phyloP scores from a whole-genome alignment of 2,888 invertebrate species.

The Dicyrtoma fusca region DNA sequence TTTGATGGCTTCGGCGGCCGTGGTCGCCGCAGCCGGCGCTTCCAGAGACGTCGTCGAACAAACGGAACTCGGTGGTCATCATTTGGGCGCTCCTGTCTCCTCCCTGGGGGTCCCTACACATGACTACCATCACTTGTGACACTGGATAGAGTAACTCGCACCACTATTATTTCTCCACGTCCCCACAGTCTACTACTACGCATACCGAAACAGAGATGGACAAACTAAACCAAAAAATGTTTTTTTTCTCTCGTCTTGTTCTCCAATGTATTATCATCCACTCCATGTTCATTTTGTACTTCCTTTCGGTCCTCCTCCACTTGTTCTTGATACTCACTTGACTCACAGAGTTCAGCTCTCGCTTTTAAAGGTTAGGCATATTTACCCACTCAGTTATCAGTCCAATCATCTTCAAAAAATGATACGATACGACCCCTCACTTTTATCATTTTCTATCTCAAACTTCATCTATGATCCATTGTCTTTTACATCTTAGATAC shows the following conservation, averaged over 20 bases:
- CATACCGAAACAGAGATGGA: no score
- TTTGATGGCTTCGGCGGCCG: slow-evolving; percentile 54
- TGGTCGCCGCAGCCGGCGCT: slow-evolving; percentile 51
- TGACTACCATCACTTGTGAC: slow-evolving; percentile 57
- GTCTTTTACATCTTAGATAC: slow-evolving; percentile 28
- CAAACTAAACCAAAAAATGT: no score
- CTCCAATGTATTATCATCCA: no score
- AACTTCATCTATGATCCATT: slow-evolving; percentile 9
- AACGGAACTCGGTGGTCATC: slow-evolving; percentile 54
- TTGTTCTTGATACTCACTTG: no score
- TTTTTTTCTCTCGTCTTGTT: no score
- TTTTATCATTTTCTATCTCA: slow-evolving; percentile 20
- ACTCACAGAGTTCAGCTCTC: no score
- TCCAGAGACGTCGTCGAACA: slow-evolving; percentile 51
- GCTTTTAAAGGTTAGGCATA: no score
- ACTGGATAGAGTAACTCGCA: slow-evolving; percentile 43
- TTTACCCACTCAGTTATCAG: no score
- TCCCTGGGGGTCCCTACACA: slow-evolving; percentile 52
- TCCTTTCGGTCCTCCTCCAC: no score
- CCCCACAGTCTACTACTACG: no score
- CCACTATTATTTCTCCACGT: slow-evolving; percentile 6
- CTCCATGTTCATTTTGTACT: no score
- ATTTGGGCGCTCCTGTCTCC: slow-evolving; percentile 50
- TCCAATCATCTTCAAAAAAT: no score
- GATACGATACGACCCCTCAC: slow-evolving; percentile 8